Conservation (phyloP, 1,140 invertebrate genomes). For the Heliconius hermathena region DNA sequence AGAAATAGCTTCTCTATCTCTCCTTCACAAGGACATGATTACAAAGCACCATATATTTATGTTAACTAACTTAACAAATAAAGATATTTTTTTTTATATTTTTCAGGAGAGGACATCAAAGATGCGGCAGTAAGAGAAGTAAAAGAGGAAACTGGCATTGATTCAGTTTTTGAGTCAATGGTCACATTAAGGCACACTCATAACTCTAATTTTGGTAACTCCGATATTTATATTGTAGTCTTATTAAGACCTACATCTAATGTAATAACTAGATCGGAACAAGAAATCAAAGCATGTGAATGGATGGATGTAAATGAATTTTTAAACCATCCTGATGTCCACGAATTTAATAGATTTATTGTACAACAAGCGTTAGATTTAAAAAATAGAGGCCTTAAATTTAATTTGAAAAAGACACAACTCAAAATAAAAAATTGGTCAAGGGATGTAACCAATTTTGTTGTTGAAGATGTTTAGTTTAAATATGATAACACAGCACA, state of each 20-base stretch:
- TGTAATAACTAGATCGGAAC: conserved; percentile 86
- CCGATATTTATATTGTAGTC: conserved; percentile 92
- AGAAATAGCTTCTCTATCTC: too few relatives aligned
- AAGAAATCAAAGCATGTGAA: conserved; percentile 88
- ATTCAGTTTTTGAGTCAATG: conserved; percentile 88
- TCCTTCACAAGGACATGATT: too few relatives aligned
- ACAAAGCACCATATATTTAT: too few relatives aligned
- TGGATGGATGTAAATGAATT: conserved; percentile 94
- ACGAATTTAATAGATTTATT: conserved; percentile 88
- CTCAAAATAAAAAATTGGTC: conserved; percentile 40
- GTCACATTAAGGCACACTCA: conserved; percentile 90
- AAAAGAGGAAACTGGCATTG: conserved; percentile 93
- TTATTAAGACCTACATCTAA: conserved; percentile 85
- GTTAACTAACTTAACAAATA: too few relatives aligned
- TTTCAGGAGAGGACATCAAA: conserved; percentile 90
- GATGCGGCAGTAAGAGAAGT: conserved; percentile 92
- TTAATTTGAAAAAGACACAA: conserved; percentile 66
- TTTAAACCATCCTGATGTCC: conserved; percentile 86
- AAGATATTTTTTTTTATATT: neutral
- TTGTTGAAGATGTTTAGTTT: conserved; percentile 55
- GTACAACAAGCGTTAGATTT: conserved; percentile 86
- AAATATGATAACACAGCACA: neutral
- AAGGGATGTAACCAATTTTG: conserved; percentile 59
- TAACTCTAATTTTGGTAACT: conserved; percentile 87
- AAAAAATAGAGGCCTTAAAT: conserved; percentile 82